A percentile compares a stretch with the other conserved stretches of the same genome.
phyloP scores from a whole-genome alignment of 2,113 vertebrate species.

The Cyphomyrus plagiostoma region DNA sequence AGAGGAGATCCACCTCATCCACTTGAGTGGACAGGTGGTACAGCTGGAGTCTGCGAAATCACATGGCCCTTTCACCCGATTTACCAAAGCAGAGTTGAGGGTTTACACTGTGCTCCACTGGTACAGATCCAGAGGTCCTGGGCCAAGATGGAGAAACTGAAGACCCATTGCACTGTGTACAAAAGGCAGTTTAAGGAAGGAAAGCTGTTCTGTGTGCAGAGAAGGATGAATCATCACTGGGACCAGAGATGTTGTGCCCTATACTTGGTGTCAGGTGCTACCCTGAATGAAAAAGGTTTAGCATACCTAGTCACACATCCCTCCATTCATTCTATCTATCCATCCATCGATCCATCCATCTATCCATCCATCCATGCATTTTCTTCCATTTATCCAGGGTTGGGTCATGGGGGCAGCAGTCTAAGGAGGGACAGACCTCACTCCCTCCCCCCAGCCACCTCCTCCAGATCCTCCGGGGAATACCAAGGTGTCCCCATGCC shows the following conservation, averaged over 20 bases:
- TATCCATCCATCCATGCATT: neutral
- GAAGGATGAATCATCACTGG: neutral
- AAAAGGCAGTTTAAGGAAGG: neutral
- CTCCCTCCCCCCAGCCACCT: too few species aligned
- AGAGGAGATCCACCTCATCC: conserved; percentile 58
- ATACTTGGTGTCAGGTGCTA: neutral
- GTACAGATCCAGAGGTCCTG: neutral
- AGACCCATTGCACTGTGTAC: neutral
- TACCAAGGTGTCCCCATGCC: too few species aligned
- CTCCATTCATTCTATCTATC: neutral
- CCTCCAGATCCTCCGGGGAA: too few species aligned
- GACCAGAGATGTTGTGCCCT: neutral
- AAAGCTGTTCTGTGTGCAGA: neutral
- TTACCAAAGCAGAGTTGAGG: neutral
- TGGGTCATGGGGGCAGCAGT: too few species aligned
- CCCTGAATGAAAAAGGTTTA: neutral
- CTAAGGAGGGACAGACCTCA: too few species aligned
- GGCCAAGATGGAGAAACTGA: neutral
- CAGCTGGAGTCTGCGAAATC: conserved; percentile 42
- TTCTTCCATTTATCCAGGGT: too few species aligned
- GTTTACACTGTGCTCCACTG: neutral
- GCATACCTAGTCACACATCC: neutral
- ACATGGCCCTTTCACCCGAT: neutral
- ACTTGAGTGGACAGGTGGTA: conserved; percentile 48
- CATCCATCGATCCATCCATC: neutral